Conservation (phyloP, 2,888 invertebrate species). For the Acleris emargana region DNA sequence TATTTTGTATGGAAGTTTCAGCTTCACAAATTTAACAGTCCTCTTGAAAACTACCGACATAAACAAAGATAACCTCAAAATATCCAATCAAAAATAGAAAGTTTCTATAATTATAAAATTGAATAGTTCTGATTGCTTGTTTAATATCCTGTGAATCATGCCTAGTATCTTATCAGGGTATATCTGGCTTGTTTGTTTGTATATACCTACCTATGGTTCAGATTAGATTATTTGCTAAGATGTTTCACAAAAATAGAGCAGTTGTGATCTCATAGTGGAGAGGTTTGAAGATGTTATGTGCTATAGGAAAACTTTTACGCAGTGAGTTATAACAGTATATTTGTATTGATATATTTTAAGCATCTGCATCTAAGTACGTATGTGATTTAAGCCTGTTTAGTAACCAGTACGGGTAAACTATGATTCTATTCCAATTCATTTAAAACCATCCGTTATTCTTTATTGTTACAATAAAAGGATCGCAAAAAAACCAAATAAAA, state of each 20-base stretch:
- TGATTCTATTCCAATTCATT: too few species aligned
- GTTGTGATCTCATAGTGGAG: slow-evolving; percentile 41
- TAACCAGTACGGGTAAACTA: too few species aligned
- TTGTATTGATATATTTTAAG: too few species aligned
- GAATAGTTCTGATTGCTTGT: slow-evolving; percentile 10
- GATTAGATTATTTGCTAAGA: slow-evolving; percentile 56
- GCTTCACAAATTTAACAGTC: too few species aligned
- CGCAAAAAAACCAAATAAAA: too few species aligned
- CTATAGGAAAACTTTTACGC: slow-evolving; percentile 5
- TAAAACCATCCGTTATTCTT: too few species aligned
- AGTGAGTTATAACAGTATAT: slow-evolving; percentile 7
- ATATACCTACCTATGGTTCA: background rate
- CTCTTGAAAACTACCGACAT: too few species aligned
- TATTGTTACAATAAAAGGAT: too few species aligned
- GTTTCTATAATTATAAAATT: slow-evolving; percentile 6
- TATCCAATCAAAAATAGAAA: slow-evolving; percentile 2
- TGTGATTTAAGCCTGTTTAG: too few species aligned
- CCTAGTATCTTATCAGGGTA: slow-evolving; percentile 8
- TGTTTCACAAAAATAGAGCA: slow-evolving; percentile 49
- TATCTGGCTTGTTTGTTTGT: slow-evolving; percentile 3
- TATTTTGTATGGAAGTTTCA: too few species aligned
- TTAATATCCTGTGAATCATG: slow-evolving; percentile 33
- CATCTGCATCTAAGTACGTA: too few species aligned
- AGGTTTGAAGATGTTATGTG: background rate
- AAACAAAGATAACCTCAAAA: slow-evolving; percentile 11